phyloP scores from a whole-genome alignment of 2,797 vertebrate species.

The Mormyrops attenuatus region DNA sequence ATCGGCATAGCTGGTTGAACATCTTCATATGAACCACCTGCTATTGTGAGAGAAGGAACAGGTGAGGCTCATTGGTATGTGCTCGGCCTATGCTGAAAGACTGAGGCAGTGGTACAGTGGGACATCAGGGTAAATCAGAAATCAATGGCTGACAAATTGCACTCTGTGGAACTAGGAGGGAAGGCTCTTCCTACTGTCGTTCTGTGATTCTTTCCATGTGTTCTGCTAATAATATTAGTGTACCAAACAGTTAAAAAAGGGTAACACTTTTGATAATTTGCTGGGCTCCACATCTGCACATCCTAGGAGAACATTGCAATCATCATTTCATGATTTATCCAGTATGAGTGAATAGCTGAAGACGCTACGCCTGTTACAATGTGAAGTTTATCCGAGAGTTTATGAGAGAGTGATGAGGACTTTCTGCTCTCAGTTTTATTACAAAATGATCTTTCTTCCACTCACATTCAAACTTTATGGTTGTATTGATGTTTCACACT shows the following conservation, averaged over 20 bases:
- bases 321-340: neutral
- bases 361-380: neutral
- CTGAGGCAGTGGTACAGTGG: neutral
- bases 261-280: neutral
- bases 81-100: neutral
- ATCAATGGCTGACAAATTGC: constrained; percentile 23
- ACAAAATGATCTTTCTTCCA: constrained; percentile 1
- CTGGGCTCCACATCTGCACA: neutral
- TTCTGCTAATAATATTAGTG: neutral
- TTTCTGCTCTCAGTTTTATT: constrained; percentile 6
- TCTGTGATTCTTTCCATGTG: neutral
- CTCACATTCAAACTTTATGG: neutral
- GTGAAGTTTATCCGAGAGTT: neutral
- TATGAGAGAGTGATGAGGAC: neutral
- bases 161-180: neutral
- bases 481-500: neutral
- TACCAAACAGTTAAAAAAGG: neutral
- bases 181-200: neutral
- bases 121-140: constrained; percentile 10
- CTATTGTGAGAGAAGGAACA: neutral
- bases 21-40: neutral
- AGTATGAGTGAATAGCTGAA: neutral
- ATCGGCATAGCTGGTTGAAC: neutral
- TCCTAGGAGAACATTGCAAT: neutral
- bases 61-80: neutral